A percentile compares a stretch with the other conserved stretches of the same genome.
These are phyloP conservation scores for Toxotes lorentzi DNA, from an alignment of 2,797 vertebrate species.

Conservation along the genomic window DNA sequence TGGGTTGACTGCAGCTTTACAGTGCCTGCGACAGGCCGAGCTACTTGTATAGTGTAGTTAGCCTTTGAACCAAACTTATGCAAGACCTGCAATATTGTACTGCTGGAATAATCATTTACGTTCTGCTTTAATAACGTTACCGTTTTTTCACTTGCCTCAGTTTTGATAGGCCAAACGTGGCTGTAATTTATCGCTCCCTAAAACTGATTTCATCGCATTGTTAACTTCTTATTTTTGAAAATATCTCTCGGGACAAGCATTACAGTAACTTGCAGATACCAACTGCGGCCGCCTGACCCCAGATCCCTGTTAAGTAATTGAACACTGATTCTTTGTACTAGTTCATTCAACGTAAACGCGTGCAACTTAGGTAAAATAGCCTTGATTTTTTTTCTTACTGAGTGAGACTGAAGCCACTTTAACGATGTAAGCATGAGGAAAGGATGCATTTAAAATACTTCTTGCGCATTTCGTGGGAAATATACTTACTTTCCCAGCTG, in stretches of 20 bases:
- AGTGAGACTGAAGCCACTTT: rapidly evolving
- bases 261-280: background rate
- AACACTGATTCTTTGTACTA: constrained; percentile 34
- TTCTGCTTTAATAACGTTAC: background rate
- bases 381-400: rapidly evolving
- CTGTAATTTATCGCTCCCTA: too few relatives aligned
- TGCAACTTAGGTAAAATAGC: background rate
- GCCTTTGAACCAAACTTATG: constrained; percentile 23
- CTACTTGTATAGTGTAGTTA: background rate
- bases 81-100: background rate
- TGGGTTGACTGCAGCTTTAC: background rate
- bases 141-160: rapidly evolving
- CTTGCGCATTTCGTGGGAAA: background rate
- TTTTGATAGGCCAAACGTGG: background rate
- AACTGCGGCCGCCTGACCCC: background rate
- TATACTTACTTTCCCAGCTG: constrained; percentile 81
- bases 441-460: rapidly evolving
- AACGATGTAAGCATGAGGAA: rapidly evolving
- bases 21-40: background rate
- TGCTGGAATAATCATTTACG: background rate
- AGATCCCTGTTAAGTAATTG: background rate
- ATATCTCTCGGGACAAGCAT: too few relatives aligned
- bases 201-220: rapidly evolving
- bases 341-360: constrained; percentile 2
- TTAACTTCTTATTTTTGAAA: background rate